phyloP scores from a whole-genome alignment of 2,888 invertebrate genomes.

The Eumerus sabulonum region DNA sequence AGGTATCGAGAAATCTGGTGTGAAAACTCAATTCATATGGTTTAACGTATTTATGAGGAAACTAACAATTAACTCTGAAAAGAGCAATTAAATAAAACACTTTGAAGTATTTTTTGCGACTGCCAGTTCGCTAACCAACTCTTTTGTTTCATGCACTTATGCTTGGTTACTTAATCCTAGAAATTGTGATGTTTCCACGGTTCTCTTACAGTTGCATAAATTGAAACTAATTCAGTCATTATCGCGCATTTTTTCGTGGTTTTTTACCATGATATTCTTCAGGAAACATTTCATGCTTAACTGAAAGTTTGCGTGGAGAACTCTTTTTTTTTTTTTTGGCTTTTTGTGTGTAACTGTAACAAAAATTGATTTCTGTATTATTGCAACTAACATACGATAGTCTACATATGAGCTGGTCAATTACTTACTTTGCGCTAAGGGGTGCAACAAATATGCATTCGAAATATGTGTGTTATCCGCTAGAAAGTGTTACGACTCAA shows the following conservation, averaged over 20 bases:
- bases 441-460: slow-evolving; percentile 42
- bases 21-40: too few relatives aligned
- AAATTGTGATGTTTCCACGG: slow-evolving; percentile 16
- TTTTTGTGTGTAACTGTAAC: not conserved
- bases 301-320: slow-evolving; percentile 26
- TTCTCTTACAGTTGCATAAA: not conserved
- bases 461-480: slow-evolving; percentile 27
- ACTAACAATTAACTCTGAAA: too few relatives aligned
- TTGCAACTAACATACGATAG: slow-evolving; percentile 15
- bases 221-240: too few relatives aligned
- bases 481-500: slow-evolving; percentile 63
- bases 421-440: slow-evolving; percentile 25
- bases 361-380: too few relatives aligned
- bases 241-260: too few relatives aligned
- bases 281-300: slow-evolving; percentile 48
- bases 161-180: slow-evolving; percentile 26
- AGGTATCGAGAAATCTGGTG: too few relatives aligned
- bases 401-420: slow-evolving; percentile 12
- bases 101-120: too few relatives aligned
- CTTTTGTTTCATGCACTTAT: slow-evolving; percentile 39
- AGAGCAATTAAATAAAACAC: too few relatives aligned
- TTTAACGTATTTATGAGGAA: too few relatives aligned
- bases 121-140: slow-evolving; percentile 45
- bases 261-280: slow-evolving; percentile 33
- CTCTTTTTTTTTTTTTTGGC: not conserved